Conservation (phyloP, 2,113 vertebrate genomes). For the Ailurus styani region DNA sequence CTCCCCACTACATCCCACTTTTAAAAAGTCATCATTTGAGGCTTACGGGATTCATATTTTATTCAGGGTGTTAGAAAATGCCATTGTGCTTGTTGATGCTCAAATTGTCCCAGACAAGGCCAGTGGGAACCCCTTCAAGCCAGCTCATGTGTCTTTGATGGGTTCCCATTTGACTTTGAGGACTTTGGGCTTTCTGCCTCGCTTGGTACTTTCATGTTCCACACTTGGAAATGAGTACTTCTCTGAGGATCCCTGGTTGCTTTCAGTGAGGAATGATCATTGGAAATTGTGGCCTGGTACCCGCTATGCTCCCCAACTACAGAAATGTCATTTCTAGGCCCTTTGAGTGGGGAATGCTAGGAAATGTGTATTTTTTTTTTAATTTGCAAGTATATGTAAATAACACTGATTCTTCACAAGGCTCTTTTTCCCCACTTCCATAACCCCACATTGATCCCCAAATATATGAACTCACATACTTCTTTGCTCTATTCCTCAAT, state of each 20-base stretch:
- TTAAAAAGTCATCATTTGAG: neutral
- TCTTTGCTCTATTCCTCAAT: neutral
- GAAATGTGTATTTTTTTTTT: neutral
- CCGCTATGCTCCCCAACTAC: neutral
- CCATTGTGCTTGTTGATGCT: neutral
- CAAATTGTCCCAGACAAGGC: neutral
- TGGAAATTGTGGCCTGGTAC: neutral
- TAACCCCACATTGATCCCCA: neutral
- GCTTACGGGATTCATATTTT: neutral
- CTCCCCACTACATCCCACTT: neutral
- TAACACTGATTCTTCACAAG: neutral
- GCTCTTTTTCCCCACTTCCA: neutral
- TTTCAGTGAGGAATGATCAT: neutral
- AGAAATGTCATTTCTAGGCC: neutral
- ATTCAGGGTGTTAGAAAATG: neutral
- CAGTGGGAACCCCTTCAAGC: neutral
- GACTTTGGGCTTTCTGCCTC: neutral
- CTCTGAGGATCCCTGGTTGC: neutral
- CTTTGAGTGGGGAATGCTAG: neutral
- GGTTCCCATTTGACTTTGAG: neutral
- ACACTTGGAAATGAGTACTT: neutral
- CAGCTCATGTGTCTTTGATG: neutral
- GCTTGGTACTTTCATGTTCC: neutral
- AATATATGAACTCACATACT: neutral
- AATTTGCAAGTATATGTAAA: neutral